Percentiles rank a stretch among this genome's conserved stretches.
These are phyloP conservation scores for Grus americana DNA, from an alignment of 2,113 vertebrate species.

Conservation along the genomic window DNA sequence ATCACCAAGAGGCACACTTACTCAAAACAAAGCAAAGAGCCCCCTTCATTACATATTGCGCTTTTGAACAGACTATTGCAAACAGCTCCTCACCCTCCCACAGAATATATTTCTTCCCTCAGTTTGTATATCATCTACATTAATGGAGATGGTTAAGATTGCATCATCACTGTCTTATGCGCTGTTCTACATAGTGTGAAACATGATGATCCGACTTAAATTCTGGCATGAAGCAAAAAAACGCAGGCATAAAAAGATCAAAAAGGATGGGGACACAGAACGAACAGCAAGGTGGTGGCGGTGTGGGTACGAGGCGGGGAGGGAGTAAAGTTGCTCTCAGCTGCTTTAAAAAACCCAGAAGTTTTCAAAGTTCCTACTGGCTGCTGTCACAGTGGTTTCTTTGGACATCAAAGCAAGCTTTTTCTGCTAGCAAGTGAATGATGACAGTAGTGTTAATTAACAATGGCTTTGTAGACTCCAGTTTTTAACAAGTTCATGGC, in stretches of 20 bases:
- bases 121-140: not conserved
- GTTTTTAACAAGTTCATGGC: not conserved
- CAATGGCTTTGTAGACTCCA: not conserved
- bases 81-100: not conserved
- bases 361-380: not conserved
- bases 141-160: not conserved
- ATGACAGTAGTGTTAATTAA: not conserved
- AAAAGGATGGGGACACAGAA: not conserved
- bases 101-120: not conserved
- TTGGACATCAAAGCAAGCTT: not conserved
- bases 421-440: not conserved
- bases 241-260: not conserved
- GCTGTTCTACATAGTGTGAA: not conserved
- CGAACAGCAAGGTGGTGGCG: not conserved
- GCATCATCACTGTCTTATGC: not conserved
- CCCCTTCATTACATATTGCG: not conserved
- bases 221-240: not conserved
- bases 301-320: accelerated
- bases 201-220: not conserved
- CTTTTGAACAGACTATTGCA: not conserved
- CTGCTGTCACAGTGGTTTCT: not conserved
- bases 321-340: not conserved
- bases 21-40: not conserved
- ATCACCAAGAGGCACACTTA: not conserved
- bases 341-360: not conserved